Conservation (phyloP, 2,797 vertebrate species). For the Chelidonichthys spinosus region DNA sequence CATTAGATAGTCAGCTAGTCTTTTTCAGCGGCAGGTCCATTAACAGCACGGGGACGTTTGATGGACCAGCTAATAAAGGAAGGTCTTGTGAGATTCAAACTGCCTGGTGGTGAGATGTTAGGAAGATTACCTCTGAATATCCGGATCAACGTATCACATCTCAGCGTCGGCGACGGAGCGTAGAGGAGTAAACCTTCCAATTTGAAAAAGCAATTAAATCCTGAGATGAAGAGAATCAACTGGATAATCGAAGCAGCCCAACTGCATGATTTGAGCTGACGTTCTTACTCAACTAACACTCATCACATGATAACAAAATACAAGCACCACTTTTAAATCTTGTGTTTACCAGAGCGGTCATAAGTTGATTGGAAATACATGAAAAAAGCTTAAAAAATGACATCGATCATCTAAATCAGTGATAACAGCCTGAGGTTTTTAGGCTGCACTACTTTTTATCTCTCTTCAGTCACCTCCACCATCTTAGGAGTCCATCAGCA, state of each 20-base stretch:
- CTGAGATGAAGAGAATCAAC: slow-evolving; percentile 10
- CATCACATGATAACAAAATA: no score
- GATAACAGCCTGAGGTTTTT: slow-evolving; percentile 12
- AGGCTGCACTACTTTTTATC: neutral
- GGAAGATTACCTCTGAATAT: slow-evolving; percentile 17
- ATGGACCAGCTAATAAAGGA: slow-evolving; percentile 6
- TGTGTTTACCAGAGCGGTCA: neutral
- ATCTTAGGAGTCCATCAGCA: slow-evolving; percentile 33
- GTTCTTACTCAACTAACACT: no score
- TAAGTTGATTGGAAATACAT: neutral
- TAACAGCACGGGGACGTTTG: slow-evolving; percentile 35
- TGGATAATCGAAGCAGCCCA: slow-evolving; percentile 10
- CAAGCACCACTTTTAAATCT: neutral
- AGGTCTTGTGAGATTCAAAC: slow-evolving; percentile 27
- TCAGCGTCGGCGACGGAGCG: slow-evolving; percentile 17
- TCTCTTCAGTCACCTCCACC: slow-evolving; percentile 14
- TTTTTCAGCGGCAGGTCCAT: slow-evolving; percentile 46
- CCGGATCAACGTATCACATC: slow-evolving; percentile 16
- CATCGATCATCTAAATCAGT: slow-evolving; percentile 7
- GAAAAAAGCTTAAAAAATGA: neutral
- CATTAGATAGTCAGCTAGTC: slow-evolving; percentile 24
- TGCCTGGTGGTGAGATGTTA: slow-evolving; percentile 9
- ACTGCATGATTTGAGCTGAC: slow-evolving; percentile 9
- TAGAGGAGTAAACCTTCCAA: slow-evolving; percentile 51
- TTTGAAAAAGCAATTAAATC: slow-evolving; percentile 69